Evolutionary conservation across 2,113 vertebrate species (phyloP), one percentile per base, ranked within the genome.

Genomic region (Prietella phreatophila): DNA sequence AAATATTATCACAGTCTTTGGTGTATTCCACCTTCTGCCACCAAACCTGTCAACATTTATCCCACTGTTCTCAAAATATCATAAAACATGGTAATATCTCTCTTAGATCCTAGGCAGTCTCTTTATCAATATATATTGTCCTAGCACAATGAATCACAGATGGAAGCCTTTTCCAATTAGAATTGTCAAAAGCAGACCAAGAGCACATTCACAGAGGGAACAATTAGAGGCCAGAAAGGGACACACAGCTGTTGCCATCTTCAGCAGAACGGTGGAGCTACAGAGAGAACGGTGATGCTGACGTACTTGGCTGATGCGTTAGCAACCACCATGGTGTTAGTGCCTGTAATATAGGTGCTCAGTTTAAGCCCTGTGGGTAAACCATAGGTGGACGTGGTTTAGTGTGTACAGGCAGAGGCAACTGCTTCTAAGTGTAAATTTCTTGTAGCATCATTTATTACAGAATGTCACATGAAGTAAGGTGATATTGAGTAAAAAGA

Each of bases 151-250:
- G 33, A 47, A 56, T 82, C 69, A 53, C 71, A 86, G 81, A 88
- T 39, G 55, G 33, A 84, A 60, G n/a, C 89, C 65, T 84, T 78
- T 47, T 83, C 61, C 75, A 84, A 90, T 88, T 39, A 80, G 63
- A 76, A 87, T 76, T 83, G 76, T 69, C 69, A 87, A 88, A 83
- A 67, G 33, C 82, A 88, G 82, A 65, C 71, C 87, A 84, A 81
- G 50, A 56, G 85, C 76, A 86, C 65, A 88, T 88, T 88, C 89
- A 90, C 89, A 88, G 65, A 83, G 82, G 89, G 82, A 88, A 80
- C 87, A 88, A 90, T 90, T 88, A 90, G 61, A 56, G 75, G 9
- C 39, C 55, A 47, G 88, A 81, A 85, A 76, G 75, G 84, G 89
- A 80, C 63, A 9, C 73, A 82, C 84, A 84, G 89, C 85, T 90